These are phyloP conservation scores for Epizoanthus stellaris DNA, from an alignment of 92 coral and sea anemone species.

Conservation along the genomic window DNA sequence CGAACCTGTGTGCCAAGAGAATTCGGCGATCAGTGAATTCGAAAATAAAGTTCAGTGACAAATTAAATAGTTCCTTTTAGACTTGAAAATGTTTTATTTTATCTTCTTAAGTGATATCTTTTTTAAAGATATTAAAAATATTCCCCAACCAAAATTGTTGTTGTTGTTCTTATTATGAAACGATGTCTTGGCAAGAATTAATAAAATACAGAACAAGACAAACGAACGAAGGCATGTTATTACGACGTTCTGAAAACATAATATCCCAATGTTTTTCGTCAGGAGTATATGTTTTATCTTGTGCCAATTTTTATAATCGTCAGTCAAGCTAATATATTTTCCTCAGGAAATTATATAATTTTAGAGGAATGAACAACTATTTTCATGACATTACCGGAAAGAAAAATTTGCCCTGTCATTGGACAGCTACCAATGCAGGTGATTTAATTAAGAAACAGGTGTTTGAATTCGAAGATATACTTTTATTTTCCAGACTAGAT, in stretches of 20 bases:
- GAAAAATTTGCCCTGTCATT: not conserved
- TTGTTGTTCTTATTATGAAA: not conserved
- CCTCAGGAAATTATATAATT: not conserved
- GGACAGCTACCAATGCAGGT: constrained; percentile 14
- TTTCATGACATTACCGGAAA: not conserved
- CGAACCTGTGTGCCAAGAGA: too few relatives aligned
- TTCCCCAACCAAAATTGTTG: not conserved
- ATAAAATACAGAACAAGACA: not conserved
- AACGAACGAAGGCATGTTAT: too few relatives aligned
- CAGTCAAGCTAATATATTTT: not conserved
- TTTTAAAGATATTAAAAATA: not conserved
- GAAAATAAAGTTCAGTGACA: too few relatives aligned
- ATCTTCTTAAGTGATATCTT: too few relatives aligned
- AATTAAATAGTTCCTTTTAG: too few relatives aligned
- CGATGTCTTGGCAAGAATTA: not conserved
- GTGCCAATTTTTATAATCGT: not conserved
- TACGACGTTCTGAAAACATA: not conserved
- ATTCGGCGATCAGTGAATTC: too few relatives aligned
- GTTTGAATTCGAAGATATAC: not conserved
- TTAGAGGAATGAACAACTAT: not conserved
- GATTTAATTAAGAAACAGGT: constrained; percentile 20
- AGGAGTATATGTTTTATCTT: not conserved
- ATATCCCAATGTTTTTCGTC: not conserved
- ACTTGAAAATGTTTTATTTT: too few relatives aligned
- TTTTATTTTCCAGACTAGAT: constrained; percentile 25